phyloP scores from a whole-genome alignment of 2,797 vertebrate genomes.

The Poliocrania exsul region DNA sequence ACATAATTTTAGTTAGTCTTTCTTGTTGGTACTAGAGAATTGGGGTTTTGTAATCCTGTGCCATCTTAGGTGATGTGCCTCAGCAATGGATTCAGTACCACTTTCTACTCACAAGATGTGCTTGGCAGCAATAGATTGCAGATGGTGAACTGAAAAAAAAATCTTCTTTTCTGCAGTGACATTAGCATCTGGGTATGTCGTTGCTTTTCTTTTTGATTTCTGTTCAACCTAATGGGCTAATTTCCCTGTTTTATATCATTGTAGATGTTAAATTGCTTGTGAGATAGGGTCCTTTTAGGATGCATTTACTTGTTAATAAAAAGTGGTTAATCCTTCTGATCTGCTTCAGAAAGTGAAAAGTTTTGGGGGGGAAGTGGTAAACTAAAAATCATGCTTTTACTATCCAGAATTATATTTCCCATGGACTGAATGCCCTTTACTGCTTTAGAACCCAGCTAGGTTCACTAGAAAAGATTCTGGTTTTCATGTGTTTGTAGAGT shows the following conservation, averaged over 20 bases:
- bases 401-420: background rate
- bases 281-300: background rate
- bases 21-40: background rate
- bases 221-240: background rate
- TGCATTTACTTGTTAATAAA: background rate
- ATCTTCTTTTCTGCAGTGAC: slow-evolving; percentile 16
- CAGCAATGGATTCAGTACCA: background rate
- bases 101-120: background rate
- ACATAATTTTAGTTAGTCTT: background rate
- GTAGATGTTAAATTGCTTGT: background rate
- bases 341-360: background rate
- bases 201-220: slow-evolving; percentile 34
- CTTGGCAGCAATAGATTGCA: slow-evolving; percentile 45
- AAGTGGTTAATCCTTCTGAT: background rate
- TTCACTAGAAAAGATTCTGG: background rate
- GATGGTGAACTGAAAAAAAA: slow-evolving; percentile 36
- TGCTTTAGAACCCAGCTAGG: background rate
- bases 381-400: background rate
- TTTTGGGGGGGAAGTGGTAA: background rate
- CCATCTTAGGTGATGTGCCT: background rate
- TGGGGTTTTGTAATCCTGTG: background rate
- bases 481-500: background rate
- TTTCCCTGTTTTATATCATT: background rate
- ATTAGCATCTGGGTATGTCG: slow-evolving; percentile 25
- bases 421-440: background rate